Conservation (phyloP, 37 sponge, comb jelly and placozoan species). For the Tethya wilhelma region DNA sequence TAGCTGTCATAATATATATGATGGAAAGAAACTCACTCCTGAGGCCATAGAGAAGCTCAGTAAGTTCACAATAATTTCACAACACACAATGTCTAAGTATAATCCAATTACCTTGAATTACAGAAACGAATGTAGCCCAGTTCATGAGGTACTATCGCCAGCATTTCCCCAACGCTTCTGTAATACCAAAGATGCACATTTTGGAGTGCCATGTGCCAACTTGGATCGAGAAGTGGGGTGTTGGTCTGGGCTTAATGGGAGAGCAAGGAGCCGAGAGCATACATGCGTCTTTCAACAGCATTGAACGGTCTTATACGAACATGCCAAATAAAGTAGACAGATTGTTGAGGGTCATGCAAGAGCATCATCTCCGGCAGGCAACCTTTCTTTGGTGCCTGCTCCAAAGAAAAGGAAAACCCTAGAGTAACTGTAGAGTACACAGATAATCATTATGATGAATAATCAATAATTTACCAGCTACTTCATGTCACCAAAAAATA, state of each 20-base stretch:
- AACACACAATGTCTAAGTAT: too few species aligned
- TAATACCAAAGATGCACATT: constrained; percentile 28
- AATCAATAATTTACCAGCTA: not conserved
- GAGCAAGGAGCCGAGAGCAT: constrained; percentile 37
- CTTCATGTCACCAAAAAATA: not conserved
- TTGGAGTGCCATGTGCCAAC: not conserved
- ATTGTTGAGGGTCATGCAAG: not conserved
- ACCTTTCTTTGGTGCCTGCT: not conserved
- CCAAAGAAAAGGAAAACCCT: not conserved
- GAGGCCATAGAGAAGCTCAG: too few species aligned
- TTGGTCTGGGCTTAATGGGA: constrained; percentile 18
- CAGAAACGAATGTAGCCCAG: constrained; percentile 6
- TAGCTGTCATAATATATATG: too few species aligned
- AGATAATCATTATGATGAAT: too few species aligned
- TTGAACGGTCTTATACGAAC: not conserved
- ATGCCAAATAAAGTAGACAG: not conserved
- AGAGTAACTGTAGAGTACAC: not conserved
- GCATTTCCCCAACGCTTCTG: not conserved
- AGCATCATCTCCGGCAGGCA: constrained; percentile 20
- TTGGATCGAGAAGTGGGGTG: constrained; percentile 12
- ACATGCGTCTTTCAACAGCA: constrained; percentile 14
- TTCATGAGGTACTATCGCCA: constrained; percentile 18
- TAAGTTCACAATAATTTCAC: too few species aligned
- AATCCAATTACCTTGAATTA: not conserved
- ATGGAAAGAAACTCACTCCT: too few species aligned